Conservation (phyloP, 2,797 vertebrate species). For the Oreonectes daqikongensis region DNA sequence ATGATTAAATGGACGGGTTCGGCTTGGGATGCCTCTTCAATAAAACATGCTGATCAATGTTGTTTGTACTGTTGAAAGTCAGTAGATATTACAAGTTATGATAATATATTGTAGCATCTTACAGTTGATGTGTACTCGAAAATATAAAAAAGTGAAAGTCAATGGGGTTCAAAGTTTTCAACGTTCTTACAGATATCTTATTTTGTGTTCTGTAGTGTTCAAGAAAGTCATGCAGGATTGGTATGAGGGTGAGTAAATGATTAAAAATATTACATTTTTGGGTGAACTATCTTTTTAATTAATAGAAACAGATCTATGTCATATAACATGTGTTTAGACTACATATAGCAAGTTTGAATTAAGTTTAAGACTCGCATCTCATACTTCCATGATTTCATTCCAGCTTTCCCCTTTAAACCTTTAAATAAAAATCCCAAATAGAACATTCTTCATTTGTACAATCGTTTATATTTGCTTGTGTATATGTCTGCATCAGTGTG, state of each 20-base stretch:
- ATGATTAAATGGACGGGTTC: background rate
- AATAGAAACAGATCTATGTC: no score
- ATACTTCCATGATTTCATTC: background rate
- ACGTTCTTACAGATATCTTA: no score
- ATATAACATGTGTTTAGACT: background rate
- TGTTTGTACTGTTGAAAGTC: background rate
- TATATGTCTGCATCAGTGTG: background rate
- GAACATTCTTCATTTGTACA: background rate
- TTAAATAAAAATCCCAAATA: no score
- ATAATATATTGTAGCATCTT: background rate
- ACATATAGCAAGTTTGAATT: background rate
- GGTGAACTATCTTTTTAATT: background rate
- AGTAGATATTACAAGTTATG: background rate
- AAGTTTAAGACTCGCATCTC: background rate
- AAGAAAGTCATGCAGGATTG: no score
- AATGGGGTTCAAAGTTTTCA: no score
- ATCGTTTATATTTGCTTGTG: background rate
- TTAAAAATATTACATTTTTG: background rate
- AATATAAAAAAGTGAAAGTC: no score
- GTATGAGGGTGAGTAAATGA: no score
- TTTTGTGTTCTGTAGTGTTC: no score
- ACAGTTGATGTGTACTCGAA: no score
- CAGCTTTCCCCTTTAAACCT: background rate
- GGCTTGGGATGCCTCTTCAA: background rate
- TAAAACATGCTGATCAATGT: background rate